Conservation (phyloP, 2,797 vertebrate genomes). For the Acrossocheilus fasciatus region DNA sequence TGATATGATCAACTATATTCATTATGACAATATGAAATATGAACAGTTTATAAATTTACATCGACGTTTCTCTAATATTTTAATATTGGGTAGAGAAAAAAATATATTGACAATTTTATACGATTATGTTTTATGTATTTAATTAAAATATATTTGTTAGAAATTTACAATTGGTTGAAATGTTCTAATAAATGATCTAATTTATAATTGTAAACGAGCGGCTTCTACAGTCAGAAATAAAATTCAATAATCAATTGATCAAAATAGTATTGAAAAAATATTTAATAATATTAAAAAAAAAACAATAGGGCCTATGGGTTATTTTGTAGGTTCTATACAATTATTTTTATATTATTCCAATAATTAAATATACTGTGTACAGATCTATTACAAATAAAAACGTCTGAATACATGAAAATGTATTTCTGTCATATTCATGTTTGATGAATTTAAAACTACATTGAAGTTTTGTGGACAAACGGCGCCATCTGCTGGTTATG, state of each 20-base stretch:
- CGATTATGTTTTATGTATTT: too few relatives aligned
- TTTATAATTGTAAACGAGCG: background rate
- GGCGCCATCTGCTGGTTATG: conserved; percentile 34
- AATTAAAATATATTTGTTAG: too few relatives aligned
- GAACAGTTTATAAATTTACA: background rate
- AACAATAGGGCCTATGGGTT: too few relatives aligned
- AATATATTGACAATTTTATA: too few relatives aligned
- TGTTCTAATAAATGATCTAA: too few relatives aligned
- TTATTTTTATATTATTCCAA: background rate
- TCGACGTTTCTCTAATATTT: background rate
- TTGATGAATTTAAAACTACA: background rate
- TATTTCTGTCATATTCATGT: background rate
- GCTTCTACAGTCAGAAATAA: background rate
- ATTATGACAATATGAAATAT: background rate
- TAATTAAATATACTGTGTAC: background rate
- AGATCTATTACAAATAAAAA: background rate
- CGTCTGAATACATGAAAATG: background rate
- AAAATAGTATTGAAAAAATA: background rate
- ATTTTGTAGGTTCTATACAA: background rate
- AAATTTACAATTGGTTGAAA: too few relatives aligned
- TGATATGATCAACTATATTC: background rate
- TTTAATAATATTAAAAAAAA: too few relatives aligned
- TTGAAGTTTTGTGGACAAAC: background rate
- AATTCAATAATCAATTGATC: background rate
- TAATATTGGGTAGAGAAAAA: background rate